phyloP scores from a whole-genome alignment of 2,797 vertebrate species.

The Acestrorhynchus altus region DNA sequence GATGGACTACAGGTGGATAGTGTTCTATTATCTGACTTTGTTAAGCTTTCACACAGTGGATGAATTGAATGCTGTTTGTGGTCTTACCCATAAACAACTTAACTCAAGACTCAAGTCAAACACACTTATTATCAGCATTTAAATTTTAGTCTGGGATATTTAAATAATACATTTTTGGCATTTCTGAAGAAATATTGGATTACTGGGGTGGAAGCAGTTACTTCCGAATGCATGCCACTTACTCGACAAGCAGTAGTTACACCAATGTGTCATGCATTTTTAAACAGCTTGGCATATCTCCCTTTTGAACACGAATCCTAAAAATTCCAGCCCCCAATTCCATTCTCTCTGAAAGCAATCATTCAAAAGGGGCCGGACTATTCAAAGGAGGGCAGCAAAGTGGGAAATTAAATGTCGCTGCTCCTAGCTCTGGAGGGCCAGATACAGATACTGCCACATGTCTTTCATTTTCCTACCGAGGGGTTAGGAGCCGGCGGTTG shows the following conservation, averaged over 20 bases:
- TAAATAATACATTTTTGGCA: constrained; percentile 3
- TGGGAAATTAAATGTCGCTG: constrained; percentile 29
- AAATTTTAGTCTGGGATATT: not conserved
- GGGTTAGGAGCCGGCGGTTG: constrained; percentile 15
- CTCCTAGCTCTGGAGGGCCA: constrained; percentile 24
- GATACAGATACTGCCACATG: constrained; percentile 26
- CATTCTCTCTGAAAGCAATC: constrained; percentile 35
- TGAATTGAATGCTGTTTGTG: too few relatives aligned
- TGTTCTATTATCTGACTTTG: too few relatives aligned
- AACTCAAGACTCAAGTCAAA: too few relatives aligned
- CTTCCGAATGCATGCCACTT: constrained; percentile 37
- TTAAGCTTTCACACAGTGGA: too few relatives aligned
- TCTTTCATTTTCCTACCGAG: constrained; percentile 30
- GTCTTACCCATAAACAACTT: too few relatives aligned
- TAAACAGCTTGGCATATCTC: constrained; percentile 43
- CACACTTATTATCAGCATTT: too few relatives aligned
- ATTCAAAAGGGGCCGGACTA: constrained; percentile 20
- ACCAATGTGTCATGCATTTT: constrained; percentile 18
- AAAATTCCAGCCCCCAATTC: constrained; percentile 21
- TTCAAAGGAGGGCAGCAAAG: constrained; percentile 31
- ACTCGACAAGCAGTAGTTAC: constrained; percentile 25
- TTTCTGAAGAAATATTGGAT: not conserved
- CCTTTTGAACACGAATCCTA: constrained; percentile 17
- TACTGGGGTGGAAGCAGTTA: not conserved
- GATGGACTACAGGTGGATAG: too few relatives aligned